These are phyloP conservation scores for Brachirus orientalis DNA, from an alignment of 2,113 vertebrate species.

Conservation along the genomic window DNA sequence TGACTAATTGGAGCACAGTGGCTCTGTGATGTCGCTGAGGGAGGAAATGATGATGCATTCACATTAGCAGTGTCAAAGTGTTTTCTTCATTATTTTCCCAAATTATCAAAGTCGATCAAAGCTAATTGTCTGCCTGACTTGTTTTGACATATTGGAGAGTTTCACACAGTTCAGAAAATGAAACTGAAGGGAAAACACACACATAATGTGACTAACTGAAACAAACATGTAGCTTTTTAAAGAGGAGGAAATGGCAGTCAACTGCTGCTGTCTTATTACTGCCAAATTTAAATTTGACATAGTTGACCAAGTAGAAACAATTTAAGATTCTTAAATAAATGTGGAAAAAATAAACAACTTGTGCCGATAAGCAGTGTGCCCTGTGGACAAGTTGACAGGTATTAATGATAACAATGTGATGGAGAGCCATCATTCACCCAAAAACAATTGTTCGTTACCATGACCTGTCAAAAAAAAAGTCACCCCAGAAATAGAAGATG, in stretches of 20 bases:
- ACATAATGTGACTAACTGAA: too few relatives aligned
- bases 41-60: conserved; percentile 48
- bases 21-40: conserved; percentile 47
- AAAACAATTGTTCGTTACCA: too few relatives aligned
- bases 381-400: neutral
- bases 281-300: conserved; percentile 13
- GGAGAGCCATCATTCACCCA: too few relatives aligned
- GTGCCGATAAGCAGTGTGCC: neutral
- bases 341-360: conserved; percentile 5
- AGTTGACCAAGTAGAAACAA: neutral
- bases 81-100: conserved; percentile 25
- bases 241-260: too few relatives aligned
- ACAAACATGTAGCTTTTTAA: too few relatives aligned
- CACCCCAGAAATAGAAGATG: too few relatives aligned
- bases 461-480: too few relatives aligned
- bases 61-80: conserved; percentile 10
- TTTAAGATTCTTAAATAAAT: conserved; percentile 7
- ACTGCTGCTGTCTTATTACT: conserved; percentile 12
- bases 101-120: conserved; percentile 44
- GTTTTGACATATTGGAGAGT: conserved; percentile 24
- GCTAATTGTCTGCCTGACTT: conserved; percentile 42
- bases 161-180: conserved; percentile 28
- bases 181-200: too few relatives aligned
- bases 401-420: too few relatives aligned
- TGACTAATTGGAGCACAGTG: conserved; percentile 58